These are phyloP conservation scores for Sturmia bella DNA, from an alignment of 2,888 invertebrate species.

Conservation along the genomic window DNA sequence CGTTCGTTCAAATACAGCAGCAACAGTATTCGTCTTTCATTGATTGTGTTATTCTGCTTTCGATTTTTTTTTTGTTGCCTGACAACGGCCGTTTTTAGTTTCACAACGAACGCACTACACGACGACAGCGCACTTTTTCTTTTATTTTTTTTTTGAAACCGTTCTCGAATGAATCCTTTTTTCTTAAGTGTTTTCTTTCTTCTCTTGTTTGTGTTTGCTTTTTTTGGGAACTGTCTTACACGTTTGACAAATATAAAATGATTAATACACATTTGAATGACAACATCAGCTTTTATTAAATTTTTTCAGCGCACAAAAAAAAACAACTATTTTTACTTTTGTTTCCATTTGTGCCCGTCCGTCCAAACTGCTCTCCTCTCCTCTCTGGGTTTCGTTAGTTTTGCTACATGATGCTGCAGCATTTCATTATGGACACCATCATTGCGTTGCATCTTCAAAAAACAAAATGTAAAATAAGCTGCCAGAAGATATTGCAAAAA, in stretches of 20 bases:
- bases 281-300: constrained; percentile 70
- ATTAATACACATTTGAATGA: constrained; percentile 69
- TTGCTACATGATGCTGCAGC: constrained; percentile 32
- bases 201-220: neutral
- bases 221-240: constrained; percentile 41
- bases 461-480: constrained; percentile 52
- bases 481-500: constrained; percentile 31
- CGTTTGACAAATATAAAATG: constrained; percentile 68
- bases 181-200: constrained; percentile 12
- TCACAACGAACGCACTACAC: constrained; percentile 4
- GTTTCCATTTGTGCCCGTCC: constrained; percentile 13
- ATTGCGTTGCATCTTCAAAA: constrained; percentile 20
- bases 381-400: neutral
- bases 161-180: constrained; percentile 49
- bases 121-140: constrained; percentile 20
- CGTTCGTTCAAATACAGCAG: constrained; percentile 31
- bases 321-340: neutral
- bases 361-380: constrained; percentile 12
- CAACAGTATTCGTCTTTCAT: constrained; percentile 41
- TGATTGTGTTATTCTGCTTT: constrained; percentile 25
- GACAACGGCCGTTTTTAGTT: constrained; percentile 19
- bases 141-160: neutral
- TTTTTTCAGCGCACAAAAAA: constrained; percentile 19
- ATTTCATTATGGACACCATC: constrained; percentile 37
- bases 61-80: constrained; percentile 1